Evolutionary conservation across 2,113 vertebrate species (phyloP), one percentile per base, ranked within the genome.

Genomic region (Pluvianellus socialis): DNA sequence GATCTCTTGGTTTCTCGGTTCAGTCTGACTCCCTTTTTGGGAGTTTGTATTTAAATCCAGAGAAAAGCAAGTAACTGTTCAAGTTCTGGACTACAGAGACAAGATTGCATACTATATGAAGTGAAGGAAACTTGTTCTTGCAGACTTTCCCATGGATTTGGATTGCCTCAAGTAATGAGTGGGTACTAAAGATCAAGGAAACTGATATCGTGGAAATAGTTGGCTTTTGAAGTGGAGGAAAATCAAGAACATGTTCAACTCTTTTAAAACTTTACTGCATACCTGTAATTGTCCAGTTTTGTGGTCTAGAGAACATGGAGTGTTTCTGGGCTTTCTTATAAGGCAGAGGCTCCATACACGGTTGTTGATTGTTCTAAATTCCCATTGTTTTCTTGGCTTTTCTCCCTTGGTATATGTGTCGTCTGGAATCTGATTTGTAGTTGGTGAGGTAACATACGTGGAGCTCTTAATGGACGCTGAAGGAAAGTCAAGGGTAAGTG

Each of bases 391-490:
- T 99, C 99, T 99, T 99, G 99, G 99, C 99, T 99, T 99, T 99
- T 99, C 99, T 99, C 99, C 99, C 98, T 99, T 99, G 99, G 99
- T 99, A 99, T 99, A 98, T 98, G 99, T 99, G 99, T 99, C 99
- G 98, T 99, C 99, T 99, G 99, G 99, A 99, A 99, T 99, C 99
- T 99, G 99, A 99, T 99, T 99, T 99, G 99, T 99, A 99, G 99
- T 99, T 99, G 99, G 99, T 99, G 99, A 99, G 99, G 99, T 99
- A 99, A 99, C 99, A 99, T 99, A 99, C 99, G 99, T 99, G 99
- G 99, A 99, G 99, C 99, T 99, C 99, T 99, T 99, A 99, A 99
- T 99, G 99, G 99, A 99, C 99, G 99, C 99, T 98, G 99, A 99
- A 99, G 99, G 99, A 98, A 99, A 99, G 99, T 99, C 99, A 98